Base-by-base conservation (phyloP, 2,888 invertebrate genomes). In the Eupeodes luniger region DNA sequence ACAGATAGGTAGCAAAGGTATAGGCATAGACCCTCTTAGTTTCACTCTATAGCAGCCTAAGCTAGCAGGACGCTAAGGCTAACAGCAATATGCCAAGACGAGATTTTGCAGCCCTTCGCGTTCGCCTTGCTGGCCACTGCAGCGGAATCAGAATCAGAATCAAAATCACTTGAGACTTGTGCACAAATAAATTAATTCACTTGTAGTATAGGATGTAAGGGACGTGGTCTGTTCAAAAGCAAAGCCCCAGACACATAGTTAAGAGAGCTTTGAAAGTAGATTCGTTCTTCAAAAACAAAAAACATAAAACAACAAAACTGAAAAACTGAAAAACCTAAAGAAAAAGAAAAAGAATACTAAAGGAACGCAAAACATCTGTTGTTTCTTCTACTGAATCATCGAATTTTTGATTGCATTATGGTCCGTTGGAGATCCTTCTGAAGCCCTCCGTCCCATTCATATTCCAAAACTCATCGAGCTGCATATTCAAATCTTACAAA, bases 131-230 rank as follows among this genome's bases (percentile, higher is more conserved):
- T 70, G 53, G 53, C 70, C 80, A 84, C 67, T 72, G 72, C 72
- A 72, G 57, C 72, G 47, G 72, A 72, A 72, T 59, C 72, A 34
- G 72, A 72, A 72, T 47, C 72, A 72, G 87, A 76, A 87, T 66
- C 87, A 66, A 74, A 74, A 55, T 84, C 87, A 84, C 87, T 87
- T 80, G 87, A 87, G 87, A 84, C 87, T 84, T 84, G 87, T 80
- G 84, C 80, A 84, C 84, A 84, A 87, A 87, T 87, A 87, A 84
- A 87, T 87, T 87, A 87, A 87, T 87, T 87, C 87, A 87, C 84
- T 87, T 84, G 84, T 84, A 80, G 67, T 74, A 27, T 27, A 72
- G 55, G 40, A 55, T 55, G 55, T 34, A 16, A 27, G 27, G 36
- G 16, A 53, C 53, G 51, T 69, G 59, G 36, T 36, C 51, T 76